Evolutionary conservation across 2,113 vertebrate species (phyloP), one percentile per base, ranked within the genome.

Genomic region (Tauraco erythrolophus): DNA sequence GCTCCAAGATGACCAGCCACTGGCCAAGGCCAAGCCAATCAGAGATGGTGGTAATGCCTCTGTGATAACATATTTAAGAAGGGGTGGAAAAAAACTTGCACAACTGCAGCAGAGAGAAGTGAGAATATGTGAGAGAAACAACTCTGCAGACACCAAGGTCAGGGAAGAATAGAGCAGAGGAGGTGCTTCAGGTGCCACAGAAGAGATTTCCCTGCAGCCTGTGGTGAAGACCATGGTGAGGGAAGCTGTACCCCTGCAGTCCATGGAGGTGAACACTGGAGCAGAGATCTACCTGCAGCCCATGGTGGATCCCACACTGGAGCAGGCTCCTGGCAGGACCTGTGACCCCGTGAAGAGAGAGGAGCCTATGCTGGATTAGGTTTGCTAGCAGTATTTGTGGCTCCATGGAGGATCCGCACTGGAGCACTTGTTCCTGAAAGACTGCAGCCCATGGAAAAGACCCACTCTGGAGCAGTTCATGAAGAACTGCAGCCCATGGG

Each of bases 1-100:
- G 31, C 15, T 53, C 37, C 16, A 53, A 37, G 37, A 64, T 0
- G 2, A 8, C 48, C 8, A 3, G 6, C 10, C 0, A 0, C 41
- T 45, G 35, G 14, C 24, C 28, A 65, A 15, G 28, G 17, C 50
- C 2, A 3, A 54, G 45, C 15, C 22, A 50, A 65, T 35, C 35
- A 75, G 39, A 2, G 11, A 25, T 0, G 1, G 37, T 30, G 31
- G 24, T 24, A 62, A 25, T 0, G 0, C 31, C 56, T 43, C 35
- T 61, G 31, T 6, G 21, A 60, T 45, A 70, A 56, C 7, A 7
- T 5, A 9, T 53, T 39, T 50, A 12, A 60, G 45, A 75, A 65
- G 18, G 3, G 18, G 3, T 3, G 5, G 14, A 8, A 10, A 25
- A 48, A 23, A 54, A 28, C 27, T 19, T 74, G 14, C 2, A 4